phyloP scores from a whole-genome alignment of 2,113 vertebrate genomes.

The Aspidoscelis tigris region DNA sequence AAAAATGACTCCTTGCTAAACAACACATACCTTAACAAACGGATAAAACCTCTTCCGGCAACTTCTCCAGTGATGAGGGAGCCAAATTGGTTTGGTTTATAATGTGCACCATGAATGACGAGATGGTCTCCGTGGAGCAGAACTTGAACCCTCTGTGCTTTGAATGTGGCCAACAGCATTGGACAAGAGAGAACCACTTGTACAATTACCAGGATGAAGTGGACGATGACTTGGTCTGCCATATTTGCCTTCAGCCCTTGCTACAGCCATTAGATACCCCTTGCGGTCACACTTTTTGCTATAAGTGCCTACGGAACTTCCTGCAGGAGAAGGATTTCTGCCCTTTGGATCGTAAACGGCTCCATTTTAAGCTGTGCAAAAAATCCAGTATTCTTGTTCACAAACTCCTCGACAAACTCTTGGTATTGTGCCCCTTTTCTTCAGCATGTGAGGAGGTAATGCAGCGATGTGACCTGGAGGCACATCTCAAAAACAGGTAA shows the following conservation, averaged over 20 bases:
- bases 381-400: slow-evolving; percentile 97
- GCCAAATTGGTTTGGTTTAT: slow-evolving; percentile 21
- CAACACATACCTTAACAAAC: slow-evolving; percentile 26
- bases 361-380: slow-evolving; percentile 93
- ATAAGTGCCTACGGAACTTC: slow-evolving; percentile 96
- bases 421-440: slow-evolving; percentile 90
- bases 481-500: slow-evolving; percentile 97
- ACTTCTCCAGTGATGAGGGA: slow-evolving; percentile 38
- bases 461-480: slow-evolving; percentile 95
- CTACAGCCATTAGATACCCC: slow-evolving; percentile 95
- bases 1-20: slow-evolving; percentile 43
- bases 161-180: slow-evolving; percentile 96
- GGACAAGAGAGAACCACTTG: slow-evolving; percentile 93
- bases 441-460: slow-evolving; percentile 89
- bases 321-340: slow-evolving; percentile 97
- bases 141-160: slow-evolving; percentile 90
- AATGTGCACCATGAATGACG: slow-evolving; percentile 90
- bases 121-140: slow-evolving; percentile 81
- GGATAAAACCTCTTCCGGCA: not conserved
- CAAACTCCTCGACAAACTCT: slow-evolving; percentile 95
- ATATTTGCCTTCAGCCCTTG: slow-evolving; percentile 98
- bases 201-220: slow-evolving; percentile 98
- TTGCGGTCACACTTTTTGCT: slow-evolving; percentile 98
- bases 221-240: slow-evolving; percentile 97
- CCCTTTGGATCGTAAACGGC: slow-evolving; percentile 91